These are phyloP conservation scores for Coelopa frigida DNA, from an alignment of 1,140 invertebrate species.

Conservation along the genomic window DNA sequence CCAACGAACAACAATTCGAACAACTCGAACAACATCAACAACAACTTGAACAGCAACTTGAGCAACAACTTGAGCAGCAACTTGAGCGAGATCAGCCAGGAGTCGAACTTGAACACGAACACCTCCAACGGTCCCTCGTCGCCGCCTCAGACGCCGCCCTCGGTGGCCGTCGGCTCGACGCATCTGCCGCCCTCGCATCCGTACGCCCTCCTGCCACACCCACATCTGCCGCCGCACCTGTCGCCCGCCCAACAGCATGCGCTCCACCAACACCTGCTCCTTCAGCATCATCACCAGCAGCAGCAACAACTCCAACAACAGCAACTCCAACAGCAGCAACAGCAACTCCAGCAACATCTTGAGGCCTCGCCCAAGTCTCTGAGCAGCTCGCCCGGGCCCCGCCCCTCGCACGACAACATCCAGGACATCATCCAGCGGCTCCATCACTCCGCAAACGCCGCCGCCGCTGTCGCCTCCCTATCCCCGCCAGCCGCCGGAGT, in stretches of 20 bases:
- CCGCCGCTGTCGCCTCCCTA: constrained; percentile 13
- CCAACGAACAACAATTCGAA: constrained; percentile 16
- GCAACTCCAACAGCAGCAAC: constrained; percentile 26
- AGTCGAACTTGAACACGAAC: constrained; percentile 19
- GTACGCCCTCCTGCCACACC: constrained; percentile 21
- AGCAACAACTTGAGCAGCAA: neutral
- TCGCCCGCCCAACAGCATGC: constrained; percentile 17
- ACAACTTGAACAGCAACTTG: constrained; percentile 4
- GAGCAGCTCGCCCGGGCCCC: constrained; percentile 16
- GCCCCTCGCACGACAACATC: constrained; percentile 35
- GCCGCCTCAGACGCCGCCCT: constrained; percentile 36
- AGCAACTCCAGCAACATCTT: constrained; percentile 13
- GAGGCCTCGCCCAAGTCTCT: neutral
- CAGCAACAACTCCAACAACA: constrained; percentile 35
- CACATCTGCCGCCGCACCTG: constrained; percentile 13
- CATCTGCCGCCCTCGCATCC: constrained; percentile 19
- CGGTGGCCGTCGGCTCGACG: constrained; percentile 12
- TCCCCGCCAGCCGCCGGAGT: constrained; percentile 19
- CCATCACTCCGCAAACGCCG: constrained; percentile 26
- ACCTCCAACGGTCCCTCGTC: constrained; percentile 29
- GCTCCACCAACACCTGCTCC: constrained; percentile 11
- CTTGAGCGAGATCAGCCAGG: too few species aligned
- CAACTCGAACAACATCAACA: constrained; percentile 12
- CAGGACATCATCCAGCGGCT: constrained; percentile 36
- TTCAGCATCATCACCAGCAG: constrained; percentile 19